A percentile compares a stretch with the other conserved stretches of the same genome.
These are phyloP conservation scores for Apaloderma vittatum DNA, from an alignment of 2,113 vertebrate genomes.

Conservation along the genomic window DNA sequence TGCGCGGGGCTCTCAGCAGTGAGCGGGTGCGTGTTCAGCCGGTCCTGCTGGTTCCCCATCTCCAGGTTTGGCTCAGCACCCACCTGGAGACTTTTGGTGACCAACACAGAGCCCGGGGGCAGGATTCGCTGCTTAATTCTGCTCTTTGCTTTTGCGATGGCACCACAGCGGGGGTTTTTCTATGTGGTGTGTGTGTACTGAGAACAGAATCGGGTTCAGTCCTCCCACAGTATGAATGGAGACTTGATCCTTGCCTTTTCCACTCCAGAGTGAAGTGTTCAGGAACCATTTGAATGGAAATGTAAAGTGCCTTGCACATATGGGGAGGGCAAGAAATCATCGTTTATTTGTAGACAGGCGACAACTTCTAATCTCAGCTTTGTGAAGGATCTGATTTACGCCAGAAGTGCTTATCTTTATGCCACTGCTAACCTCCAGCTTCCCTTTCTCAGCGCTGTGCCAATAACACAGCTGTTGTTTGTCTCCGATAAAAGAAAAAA, in stretches of 20 bases:
- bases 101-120: rapidly evolving
- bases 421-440: constrained; percentile 45
- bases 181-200: not conserved
- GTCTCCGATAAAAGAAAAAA: constrained; percentile 40
- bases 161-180: rapidly evolving
- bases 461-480: constrained; percentile 71
- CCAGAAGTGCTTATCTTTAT: constrained; percentile 40
- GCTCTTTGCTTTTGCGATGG: not conserved
- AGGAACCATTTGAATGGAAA: constrained; percentile 14
- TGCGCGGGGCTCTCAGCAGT: not conserved
- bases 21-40: not conserved
- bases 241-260: constrained; percentile 1
- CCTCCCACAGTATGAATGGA: not conserved
- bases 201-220: not conserved
- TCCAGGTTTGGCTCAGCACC: not conserved
- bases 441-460: constrained; percentile 40
- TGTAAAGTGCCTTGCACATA: constrained; percentile 6
- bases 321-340: constrained; percentile 22
- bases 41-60: not conserved
- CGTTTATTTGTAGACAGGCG: constrained; percentile 20
- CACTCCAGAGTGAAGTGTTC: not conserved
- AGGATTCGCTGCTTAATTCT: not conserved
- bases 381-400: constrained; percentile 57
- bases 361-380: constrained; percentile 45
- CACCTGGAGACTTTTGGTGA: not conserved